A percentile compares a stretch with the other conserved stretches of the same genome.
Conservation (phyloP, 2,888 invertebrate species). For the Lomographa bimaculata region DNA sequence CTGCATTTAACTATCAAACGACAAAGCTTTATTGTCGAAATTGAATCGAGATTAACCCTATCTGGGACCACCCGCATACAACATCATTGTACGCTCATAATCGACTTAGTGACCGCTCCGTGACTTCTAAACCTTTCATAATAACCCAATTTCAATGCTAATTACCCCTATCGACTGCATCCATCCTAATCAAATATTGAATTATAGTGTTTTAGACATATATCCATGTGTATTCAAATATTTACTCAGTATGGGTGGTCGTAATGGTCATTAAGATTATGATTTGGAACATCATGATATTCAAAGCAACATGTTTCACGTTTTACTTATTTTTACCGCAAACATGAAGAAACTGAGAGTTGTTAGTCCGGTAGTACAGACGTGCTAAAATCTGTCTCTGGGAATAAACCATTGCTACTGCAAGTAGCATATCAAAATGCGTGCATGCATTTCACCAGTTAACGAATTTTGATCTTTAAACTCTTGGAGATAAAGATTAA, state of each 20-base stretch:
- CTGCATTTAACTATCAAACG: conserved; percentile 31
- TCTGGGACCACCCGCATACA: conserved; percentile 67
- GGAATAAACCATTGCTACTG: conserved; percentile 45
- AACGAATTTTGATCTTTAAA: conserved; percentile 28
- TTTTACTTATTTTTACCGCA: conserved; percentile 25
- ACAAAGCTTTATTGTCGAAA: conserved; percentile 50
- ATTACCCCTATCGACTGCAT: conserved; percentile 38
- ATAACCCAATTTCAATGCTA: conserved; percentile 39
- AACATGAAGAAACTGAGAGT: conserved; percentile 49
- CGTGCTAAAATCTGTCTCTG: conserved; percentile 65
- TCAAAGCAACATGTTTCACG: conserved; percentile 22
- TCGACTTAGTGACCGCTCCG: conserved; percentile 29
- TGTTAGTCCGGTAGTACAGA: conserved; percentile 45
- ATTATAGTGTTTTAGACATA: conserved; percentile 14
- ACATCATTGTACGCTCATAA: conserved; percentile 45
- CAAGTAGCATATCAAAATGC: conserved; percentile 24
- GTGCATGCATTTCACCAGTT: conserved; percentile 14
- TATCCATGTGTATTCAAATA: conserved; percentile 34
- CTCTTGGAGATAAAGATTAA: conserved; percentile 25
- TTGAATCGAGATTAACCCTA: conserved; percentile 62
- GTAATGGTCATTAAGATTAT: conserved; percentile 33
- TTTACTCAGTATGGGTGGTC: conserved; percentile 50
- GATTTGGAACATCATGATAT: conserved; percentile 26
- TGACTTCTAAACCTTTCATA: conserved; percentile 32
- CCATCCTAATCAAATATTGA: conserved; percentile 44